Evolutionary conservation across 2,888 invertebrate species (phyloP), one percentile per base, ranked within the genome.

Genomic region (Andrena praecox): DNA sequence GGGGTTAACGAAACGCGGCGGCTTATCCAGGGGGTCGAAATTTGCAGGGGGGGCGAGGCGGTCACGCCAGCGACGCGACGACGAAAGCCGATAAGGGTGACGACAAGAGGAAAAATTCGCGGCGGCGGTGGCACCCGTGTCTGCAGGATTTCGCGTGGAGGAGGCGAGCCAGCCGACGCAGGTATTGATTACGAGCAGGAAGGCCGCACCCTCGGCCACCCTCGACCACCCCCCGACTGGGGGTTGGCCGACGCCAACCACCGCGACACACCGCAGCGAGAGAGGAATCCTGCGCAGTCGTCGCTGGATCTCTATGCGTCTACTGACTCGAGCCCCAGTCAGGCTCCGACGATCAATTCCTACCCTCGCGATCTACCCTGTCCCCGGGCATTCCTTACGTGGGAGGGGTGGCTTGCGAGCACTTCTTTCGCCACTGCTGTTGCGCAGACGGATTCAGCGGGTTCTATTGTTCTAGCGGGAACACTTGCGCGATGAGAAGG

Each of bases 121-220:
- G 73, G 63, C 73, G 42, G 12, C 42, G 42, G 66, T 42, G 75
- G 68, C 76, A 35, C 31, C 66, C 62, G 69, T 73, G 81, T 69
- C 81, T 77, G 83, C 74, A 78, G 82, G 81, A 83, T 83, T 83
- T 82, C 66, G 70, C 78, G 71, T 63, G 71, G 67, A 62, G 62
- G 73, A 68, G 42, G 69, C 68, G 75, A 82, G 70, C 73, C 66
- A 50, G 56, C 68, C 79, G 79, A 56, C 78, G 64, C 71, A 70
- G 84, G 88, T 90, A 90, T 90, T 90, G 90, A 90, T 90, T 89
- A 80, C 82, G 82, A 54, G 63, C n/a, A 54, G 74, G 33, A 68
- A 87, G 81, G 86, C 89, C 89, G 89, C 90, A 90, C 89, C 90
- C 87, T 89, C 85, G 60, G 74, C 78, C 77, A 80, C 87, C 75